phyloP scores from a whole-genome alignment of 2,797 vertebrate genomes.

The Enoplosus armatus region DNA sequence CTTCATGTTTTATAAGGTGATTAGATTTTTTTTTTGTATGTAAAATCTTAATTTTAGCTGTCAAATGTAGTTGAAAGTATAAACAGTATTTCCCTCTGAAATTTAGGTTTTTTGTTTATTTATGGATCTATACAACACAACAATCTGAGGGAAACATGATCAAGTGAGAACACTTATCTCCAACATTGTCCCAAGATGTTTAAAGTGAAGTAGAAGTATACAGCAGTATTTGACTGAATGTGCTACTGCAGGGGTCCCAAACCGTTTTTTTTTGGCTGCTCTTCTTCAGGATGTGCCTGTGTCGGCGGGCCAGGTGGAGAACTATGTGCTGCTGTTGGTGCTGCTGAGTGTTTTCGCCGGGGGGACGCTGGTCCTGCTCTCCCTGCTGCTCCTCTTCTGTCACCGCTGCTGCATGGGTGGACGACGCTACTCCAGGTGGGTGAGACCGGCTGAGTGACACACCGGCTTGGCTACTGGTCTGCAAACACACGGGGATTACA shows the following conservation, averaged over 20 bases:
- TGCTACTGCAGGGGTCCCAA: not conserved
- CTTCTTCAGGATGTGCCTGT: slow-evolving; percentile 82
- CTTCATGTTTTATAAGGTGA: not conserved
- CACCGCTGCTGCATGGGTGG: slow-evolving; percentile 91
- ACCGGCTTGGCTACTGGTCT: not conserved
- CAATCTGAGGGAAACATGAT: not conserved
- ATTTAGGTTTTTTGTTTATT: not conserved
- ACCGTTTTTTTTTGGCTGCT: not conserved
- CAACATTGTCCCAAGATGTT: not conserved
- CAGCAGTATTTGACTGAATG: not conserved
- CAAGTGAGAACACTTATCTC: not conserved
- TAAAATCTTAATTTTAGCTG: not conserved
- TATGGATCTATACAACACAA: not conserved
- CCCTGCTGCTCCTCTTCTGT: slow-evolving; percentile 92
- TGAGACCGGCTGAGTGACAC: not conserved
- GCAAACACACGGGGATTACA: slow-evolving; percentile 19
- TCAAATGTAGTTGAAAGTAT: not conserved
- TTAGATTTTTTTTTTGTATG: not conserved
- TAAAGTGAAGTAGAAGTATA: too few relatives aligned
- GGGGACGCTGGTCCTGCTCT: slow-evolving; percentile 92
- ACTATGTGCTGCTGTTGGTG: slow-evolving; percentile 91
- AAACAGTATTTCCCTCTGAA: not conserved
- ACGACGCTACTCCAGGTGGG: slow-evolving; percentile 91
- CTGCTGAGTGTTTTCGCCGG: slow-evolving; percentile 93
- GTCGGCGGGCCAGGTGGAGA: slow-evolving; percentile 86